A percentile compares a stretch with the other conserved stretches of the same genome.
phyloP scores from a whole-genome alignment of 2,797 vertebrate genomes.

The Sparidentex hasta region DNA sequence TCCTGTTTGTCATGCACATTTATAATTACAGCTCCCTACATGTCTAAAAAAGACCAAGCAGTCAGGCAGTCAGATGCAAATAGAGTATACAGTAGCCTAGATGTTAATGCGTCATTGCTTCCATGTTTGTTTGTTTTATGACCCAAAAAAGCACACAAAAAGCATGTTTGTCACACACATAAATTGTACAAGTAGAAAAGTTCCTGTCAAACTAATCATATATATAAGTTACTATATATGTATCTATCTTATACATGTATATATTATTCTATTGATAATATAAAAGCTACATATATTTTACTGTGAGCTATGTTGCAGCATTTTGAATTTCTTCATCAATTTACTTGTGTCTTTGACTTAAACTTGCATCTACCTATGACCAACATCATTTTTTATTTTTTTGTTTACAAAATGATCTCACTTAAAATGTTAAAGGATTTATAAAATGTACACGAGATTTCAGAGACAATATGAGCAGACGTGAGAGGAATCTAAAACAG shows the following conservation, averaged over 20 bases:
- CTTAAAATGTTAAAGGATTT: background rate
- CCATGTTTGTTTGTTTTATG: background rate
- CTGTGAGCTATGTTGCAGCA: background rate
- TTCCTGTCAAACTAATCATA: background rate
- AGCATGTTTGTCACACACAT: background rate
- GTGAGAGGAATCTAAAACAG: background rate
- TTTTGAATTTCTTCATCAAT: background rate
- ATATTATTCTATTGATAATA: too few relatives aligned
- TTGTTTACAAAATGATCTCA: background rate
- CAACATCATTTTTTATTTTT: too few relatives aligned
- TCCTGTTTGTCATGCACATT: constrained; percentile 29
- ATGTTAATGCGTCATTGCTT: constrained; percentile 7
- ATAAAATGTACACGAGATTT: background rate
- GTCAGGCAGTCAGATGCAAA: constrained; percentile 14
- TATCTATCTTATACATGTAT: too few relatives aligned
- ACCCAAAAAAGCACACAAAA: background rate
- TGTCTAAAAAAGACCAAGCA: constrained; percentile 13
- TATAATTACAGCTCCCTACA: constrained; percentile 11
- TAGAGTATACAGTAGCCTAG: constrained; percentile 3
- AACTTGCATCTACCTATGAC: too few relatives aligned
- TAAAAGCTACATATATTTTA: too few relatives aligned
- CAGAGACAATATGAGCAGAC: background rate
- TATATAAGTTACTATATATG: too few relatives aligned
- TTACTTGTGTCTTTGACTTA: too few relatives aligned
- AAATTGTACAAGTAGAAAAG: background rate